These are phyloP conservation scores for Luidia sarsii DNA, from an alignment of 53 echinoderm and acorn worm genomes.

Conservation along the genomic window DNA sequence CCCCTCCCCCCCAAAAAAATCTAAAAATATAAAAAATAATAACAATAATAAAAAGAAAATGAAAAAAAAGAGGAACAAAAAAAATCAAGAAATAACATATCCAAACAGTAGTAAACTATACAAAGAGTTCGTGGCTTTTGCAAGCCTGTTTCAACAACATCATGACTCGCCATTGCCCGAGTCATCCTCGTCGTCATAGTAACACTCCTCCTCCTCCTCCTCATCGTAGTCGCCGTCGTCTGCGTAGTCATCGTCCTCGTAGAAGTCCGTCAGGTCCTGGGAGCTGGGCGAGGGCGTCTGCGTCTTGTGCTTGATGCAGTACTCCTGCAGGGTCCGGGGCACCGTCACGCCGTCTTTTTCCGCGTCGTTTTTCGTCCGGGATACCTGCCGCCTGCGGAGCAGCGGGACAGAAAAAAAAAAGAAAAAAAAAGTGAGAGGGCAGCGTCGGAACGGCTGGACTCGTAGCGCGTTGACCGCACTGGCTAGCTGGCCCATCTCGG, in stretches of 20 bases:
- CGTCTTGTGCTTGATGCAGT: slow-evolving; percentile 95
- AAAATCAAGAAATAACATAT: slow-evolving; percentile 17
- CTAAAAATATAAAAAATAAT: no score
- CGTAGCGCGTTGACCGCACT: no score
- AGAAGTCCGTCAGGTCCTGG: slow-evolving; percentile 86
- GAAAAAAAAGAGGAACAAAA: slow-evolving; percentile 4
- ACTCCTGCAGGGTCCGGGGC: slow-evolving; percentile 87
- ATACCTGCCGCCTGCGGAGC: slow-evolving; percentile 85
- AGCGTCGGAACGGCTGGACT: no score
- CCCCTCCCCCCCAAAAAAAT: slow-evolving; percentile 19
- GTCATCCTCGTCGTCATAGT: slow-evolving; percentile 86
- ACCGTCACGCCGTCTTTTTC: slow-evolving; percentile 86
- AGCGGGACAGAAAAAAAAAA: no score
- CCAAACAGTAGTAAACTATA: slow-evolving; percentile 51
- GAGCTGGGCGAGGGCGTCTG: slow-evolving; percentile 93
- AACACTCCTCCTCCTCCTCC: slow-evolving; percentile 72
- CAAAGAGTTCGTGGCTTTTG: slow-evolving; percentile 32
- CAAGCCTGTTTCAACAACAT: slow-evolving; percentile 48
- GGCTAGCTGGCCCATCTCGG: no score
- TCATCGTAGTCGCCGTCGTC: slow-evolving; percentile 68
- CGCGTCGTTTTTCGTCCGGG: slow-evolving; percentile 79
- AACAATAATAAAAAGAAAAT: slow-evolving; percentile 13
- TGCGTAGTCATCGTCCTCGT: slow-evolving; percentile 91
- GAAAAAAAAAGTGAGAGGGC: no score
- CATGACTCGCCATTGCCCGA: slow-evolving; percentile 99